These are phyloP conservation scores for Sarcoramphus papa DNA, from an alignment of 2,797 vertebrate species.

Conservation along the genomic window DNA sequence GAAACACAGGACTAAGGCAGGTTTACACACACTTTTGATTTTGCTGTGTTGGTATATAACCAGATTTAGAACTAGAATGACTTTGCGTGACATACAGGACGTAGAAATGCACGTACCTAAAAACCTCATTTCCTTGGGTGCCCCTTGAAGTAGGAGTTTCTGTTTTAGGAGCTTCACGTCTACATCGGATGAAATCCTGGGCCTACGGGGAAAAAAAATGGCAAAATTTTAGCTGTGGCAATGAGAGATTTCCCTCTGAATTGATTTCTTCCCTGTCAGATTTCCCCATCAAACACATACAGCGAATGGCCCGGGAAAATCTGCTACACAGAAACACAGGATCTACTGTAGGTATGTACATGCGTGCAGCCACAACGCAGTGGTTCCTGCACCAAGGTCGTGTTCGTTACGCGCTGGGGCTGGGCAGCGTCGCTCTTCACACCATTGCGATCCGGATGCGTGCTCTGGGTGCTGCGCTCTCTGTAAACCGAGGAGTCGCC, in stretches of 20 bases:
- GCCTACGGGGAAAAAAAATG: background rate
- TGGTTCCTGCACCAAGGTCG: background rate
- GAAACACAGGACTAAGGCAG: background rate
- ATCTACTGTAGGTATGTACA: too few species aligned
- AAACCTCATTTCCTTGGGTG: background rate
- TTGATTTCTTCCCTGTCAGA: background rate
- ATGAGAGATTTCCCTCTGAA: background rate
- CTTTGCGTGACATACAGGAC: rapidly evolving
- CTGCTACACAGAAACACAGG: rapidly evolving
- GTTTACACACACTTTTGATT: background rate
- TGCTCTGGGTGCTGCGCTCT: background rate
- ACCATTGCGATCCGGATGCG: rapidly evolving
- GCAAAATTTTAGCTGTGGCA: background rate
- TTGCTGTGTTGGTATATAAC: background rate
- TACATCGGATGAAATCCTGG: background rate
- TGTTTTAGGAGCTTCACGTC: background rate
- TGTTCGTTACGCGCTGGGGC: rapidly evolving
- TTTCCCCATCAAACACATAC: background rate
- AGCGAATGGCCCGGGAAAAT: background rate
- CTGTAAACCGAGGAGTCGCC: rapidly evolving
- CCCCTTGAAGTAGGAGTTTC: background rate
- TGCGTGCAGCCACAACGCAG: rapidly evolving
- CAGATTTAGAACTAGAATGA: background rate
- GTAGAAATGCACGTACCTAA: background rate
- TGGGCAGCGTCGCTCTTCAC: background rate